These are phyloP conservation scores for Himantopus leucocephalus DNA, from an alignment of 2,113 vertebrate species.

Conservation along the genomic window DNA sequence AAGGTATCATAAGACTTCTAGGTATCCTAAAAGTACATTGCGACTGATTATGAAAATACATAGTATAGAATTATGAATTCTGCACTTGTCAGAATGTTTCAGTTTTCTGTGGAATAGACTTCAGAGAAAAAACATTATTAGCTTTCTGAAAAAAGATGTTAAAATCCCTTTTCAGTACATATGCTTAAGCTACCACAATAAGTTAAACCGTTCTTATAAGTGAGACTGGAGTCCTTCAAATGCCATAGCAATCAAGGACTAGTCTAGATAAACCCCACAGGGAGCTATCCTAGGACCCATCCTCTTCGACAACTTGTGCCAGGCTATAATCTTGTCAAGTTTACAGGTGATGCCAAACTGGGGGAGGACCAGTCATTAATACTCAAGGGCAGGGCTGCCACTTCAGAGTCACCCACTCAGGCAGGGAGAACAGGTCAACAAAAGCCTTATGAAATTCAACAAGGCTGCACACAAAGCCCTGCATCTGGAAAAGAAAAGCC, in stretches of 20 bases:
- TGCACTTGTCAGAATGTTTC: neutral
- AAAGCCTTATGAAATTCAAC: neutral
- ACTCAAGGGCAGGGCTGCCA: neutral
- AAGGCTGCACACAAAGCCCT: neutral
- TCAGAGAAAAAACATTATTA: neutral
- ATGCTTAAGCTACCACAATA: neutral
- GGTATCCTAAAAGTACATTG: neutral
- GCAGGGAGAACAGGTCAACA: neutral
- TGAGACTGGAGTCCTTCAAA: neutral
- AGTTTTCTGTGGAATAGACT: neutral
- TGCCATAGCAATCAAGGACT: rapidly evolving
- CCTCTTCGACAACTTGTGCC: neutral
- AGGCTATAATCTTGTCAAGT: neutral
- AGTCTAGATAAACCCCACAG: neutral
- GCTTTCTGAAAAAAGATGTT: neutral
- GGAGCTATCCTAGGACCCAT: neutral
- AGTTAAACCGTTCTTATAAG: neutral
- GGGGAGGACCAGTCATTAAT: neutral
- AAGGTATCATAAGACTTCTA: neutral
- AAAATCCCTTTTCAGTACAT: neutral
- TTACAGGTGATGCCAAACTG: neutral
- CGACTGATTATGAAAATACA: neutral
- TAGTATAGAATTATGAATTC: neutral
- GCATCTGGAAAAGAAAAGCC: neutral
- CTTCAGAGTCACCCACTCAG: neutral